Evolutionary conservation across 2,888 invertebrate species (phyloP).

Genomic region (Drosophila lutescens): DNA sequence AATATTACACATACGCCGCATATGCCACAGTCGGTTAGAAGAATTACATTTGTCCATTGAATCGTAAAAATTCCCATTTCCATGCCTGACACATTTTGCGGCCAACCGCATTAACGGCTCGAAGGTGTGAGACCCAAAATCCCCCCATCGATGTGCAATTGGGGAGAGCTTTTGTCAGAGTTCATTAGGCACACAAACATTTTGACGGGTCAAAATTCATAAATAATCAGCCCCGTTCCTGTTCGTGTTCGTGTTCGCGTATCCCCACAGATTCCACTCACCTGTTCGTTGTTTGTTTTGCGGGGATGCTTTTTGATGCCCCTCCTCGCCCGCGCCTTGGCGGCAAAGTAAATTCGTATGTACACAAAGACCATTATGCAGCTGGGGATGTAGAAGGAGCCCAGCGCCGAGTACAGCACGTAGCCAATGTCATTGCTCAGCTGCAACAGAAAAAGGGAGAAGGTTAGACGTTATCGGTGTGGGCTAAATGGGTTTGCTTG

Average conservation of each 20-base stretch:
- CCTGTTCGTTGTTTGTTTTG: constrained; percentile 85
- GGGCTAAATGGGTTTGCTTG: constrained; percentile 2
- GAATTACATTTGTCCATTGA: constrained; percentile 54
- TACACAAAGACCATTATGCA: constrained; percentile 99
- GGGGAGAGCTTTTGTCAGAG: constrained; percentile 37
- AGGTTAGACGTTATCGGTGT: constrained; percentile 16
- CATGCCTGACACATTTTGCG: constrained; percentile 29
- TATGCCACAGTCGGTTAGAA: constrained; percentile 24
- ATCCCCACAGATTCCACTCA: constrained; percentile 57
- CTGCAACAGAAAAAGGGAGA: constrained; percentile 86
- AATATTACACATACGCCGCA: constrained; percentile 54
- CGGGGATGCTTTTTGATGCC: constrained; percentile 93
- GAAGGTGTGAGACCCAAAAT: neutral
- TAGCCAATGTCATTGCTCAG: constrained; percentile 98
- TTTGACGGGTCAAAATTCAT: constrained; percentile 18
- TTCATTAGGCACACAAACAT: constrained; percentile 27
- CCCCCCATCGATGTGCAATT: constrained; percentile 8
- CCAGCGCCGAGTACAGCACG: constrained; percentile 98
- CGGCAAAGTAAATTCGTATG: constrained; percentile 98
- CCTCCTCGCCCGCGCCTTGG: constrained; percentile 94
- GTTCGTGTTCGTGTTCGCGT: no score
- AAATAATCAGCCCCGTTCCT: neutral
- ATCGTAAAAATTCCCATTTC: constrained; percentile 56
- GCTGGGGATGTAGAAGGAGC: constrained; percentile 99
- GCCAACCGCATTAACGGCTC: constrained; percentile 17